These are phyloP conservation scores for Mirounga angustirostris DNA, from an alignment of 2,113 vertebrate genomes.

Conservation along the genomic window DNA sequence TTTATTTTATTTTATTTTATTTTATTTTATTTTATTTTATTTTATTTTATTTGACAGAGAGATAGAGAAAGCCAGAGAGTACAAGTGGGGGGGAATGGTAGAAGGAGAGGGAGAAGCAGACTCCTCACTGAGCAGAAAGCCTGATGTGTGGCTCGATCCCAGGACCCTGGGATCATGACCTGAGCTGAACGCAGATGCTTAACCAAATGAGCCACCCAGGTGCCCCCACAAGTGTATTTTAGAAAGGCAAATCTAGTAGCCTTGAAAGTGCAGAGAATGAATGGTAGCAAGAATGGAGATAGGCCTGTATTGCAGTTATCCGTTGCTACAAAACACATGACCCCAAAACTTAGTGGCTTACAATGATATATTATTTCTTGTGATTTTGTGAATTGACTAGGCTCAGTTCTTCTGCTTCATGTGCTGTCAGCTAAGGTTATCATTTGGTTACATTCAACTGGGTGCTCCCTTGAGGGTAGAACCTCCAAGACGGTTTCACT, in stretches of 20 bases:
- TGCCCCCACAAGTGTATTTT: not conserved
- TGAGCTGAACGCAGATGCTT: too few species aligned
- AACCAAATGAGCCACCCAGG: too few species aligned
- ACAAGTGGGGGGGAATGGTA: too few species aligned
- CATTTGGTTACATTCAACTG: not conserved
- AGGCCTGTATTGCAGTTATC: not conserved
- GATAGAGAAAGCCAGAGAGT: too few species aligned
- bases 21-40: too few species aligned
- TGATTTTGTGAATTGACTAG: not conserved
- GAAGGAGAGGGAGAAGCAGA: too few species aligned
- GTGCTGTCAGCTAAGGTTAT: not conserved
- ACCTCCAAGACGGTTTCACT: not conserved
- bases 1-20: too few species aligned
- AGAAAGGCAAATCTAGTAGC: not conserved
- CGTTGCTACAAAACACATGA: not conserved
- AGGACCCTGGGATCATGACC: too few species aligned
- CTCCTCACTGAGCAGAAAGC: too few species aligned
- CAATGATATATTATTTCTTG: not conserved
- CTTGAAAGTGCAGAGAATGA: not conserved
- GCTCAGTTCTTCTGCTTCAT: not conserved
- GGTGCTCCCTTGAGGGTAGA: not conserved
- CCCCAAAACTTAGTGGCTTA: not conserved
- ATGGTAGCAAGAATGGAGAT: not conserved
- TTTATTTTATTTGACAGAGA: too few species aligned
- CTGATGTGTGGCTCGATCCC: too few species aligned